Conservation (phyloP, 35 echinoderm and acorn worm genomes). For the Ptychodera flava region DNA sequence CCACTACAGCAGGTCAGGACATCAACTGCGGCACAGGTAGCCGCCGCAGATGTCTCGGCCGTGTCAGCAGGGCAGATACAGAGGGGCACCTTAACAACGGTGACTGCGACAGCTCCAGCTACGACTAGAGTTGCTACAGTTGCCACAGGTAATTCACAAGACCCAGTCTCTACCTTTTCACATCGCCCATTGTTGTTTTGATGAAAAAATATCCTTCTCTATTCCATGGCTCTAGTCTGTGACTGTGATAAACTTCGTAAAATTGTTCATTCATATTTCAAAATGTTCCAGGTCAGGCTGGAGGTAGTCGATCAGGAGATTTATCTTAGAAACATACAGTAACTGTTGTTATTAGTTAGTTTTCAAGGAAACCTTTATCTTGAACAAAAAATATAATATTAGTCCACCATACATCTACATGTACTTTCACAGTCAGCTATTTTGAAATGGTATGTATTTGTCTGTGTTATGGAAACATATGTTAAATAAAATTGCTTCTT, state of each 20-base stretch:
- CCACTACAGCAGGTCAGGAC: conserved; percentile 60
- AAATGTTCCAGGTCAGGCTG: conserved; percentile 8
- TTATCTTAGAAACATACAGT: neutral
- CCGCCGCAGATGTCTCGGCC: conserved; percentile 46
- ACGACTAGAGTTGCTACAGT: conserved; percentile 44
- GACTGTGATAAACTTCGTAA: neutral
- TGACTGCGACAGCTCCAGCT: conserved; percentile 41
- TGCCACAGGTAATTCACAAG: neutral
- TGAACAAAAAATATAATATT: neutral
- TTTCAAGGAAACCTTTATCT: neutral
- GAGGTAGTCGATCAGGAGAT: neutral
- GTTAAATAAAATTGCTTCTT: too few relatives aligned
- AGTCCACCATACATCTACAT: neutral
- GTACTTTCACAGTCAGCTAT: neutral
- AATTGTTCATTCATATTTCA: conserved; percentile 6
- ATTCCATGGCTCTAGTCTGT: neutral
- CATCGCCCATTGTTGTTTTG: neutral
- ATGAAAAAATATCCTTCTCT: neutral
- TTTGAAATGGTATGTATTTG: neutral
- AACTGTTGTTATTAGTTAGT: neutral
- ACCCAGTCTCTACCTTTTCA: neutral
- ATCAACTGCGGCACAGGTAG: conserved; percentile 25
- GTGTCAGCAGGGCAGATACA: conserved; percentile 48
- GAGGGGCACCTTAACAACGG: conserved; percentile 31
- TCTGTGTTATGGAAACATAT: too few relatives aligned